Evolutionary conservation across 2,797 vertebrate species (phyloP), one percentile per base, ranked within the genome.

Genomic region (Sebastes trivittatus): DNA sequence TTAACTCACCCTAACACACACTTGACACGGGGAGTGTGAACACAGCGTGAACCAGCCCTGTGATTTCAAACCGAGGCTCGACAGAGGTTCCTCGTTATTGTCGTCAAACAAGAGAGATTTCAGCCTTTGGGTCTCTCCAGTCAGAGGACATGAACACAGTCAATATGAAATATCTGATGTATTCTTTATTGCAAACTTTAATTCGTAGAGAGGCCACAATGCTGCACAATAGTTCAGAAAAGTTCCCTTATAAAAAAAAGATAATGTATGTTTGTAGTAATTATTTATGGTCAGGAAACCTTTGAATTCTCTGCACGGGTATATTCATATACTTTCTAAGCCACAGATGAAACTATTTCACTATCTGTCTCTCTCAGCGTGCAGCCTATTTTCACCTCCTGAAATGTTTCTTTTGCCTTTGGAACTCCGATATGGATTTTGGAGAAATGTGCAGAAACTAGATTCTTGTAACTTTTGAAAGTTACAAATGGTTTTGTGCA

Each of bases 401-500:
- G 25, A 78, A 52, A 85, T 62, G 23, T 80, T 74, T 67, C 11
- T 69, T 71, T 68, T 66, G 25, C 68, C 79, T 82, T 75, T 72
- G 27, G 8, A 76, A 65, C 71, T 83, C 69, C 61, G 72, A 81
- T 83, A 80, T 82, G n/a, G 80, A 89, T 88, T 91, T 88, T 83
- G 38, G 61, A 81, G 56, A 88, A 80, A 87, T 69, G 79, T 86
- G 76, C 74, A 75, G 82, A 93, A 95, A 92, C 82, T 69, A 85
- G 75, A 91, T 92, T 92, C 88, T 54, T 82, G 80, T 38, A 90
- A 92, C 87, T 94, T 93, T 81, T 70, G 86, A 93, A 92, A 90
- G 82, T 84, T 88, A 92, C 88, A 93, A 93, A 95, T 89, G 87
- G 78, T 86, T 79, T 86, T 77, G 36, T 82, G 65, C 80, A 73